Base-by-base conservation (phyloP, 1,140 invertebrate species). In the Lasioglossum albipes region DNA sequence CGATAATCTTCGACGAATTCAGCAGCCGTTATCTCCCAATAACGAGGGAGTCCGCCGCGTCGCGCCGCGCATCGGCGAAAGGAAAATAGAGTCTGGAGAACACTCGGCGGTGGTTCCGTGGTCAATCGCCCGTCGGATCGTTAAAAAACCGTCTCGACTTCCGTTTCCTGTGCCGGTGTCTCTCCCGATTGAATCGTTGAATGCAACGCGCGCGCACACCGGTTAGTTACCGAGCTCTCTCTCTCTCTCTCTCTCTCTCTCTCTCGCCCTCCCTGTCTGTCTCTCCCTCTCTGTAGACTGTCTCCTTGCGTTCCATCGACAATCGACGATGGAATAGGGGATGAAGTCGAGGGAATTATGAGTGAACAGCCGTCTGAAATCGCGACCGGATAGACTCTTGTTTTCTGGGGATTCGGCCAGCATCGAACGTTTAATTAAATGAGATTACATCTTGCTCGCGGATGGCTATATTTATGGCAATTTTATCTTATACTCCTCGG, bases 111-210 rank as follows among this genome's bases (percentile, higher is more conserved):
- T 20, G 27, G 45, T 27, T 77, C 54, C n/a, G 9, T 67, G 52
- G 49, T 61, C 7, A n/a, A 20, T 65, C 18, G 31, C 31, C 9
- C 3, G 6, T 4, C 2, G 41, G 41, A 79, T 79, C 77, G 77
- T 79, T 74, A 74, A 79, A 74, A 79, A 42, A 59, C 57, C 68
- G 42, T 77, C 36, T 65, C 67, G 41, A 36, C 22, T 64, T 71
- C 67, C 75, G 75, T 22, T 77, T 64, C 22, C 22, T 16, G 20
- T n/a, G 16, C 18, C 52, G 13, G 6, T 13, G 45, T 49, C 13
- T 49, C 45, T 49, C 13, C 45, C 13, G 45, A 2, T 9, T 49
- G 45, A 13, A 9, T 9, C 52, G 52, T 54, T 20, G 52, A 54
- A 54, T 6, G 52, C 45, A 49, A 0, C 52, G 52, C 52, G 52